These are phyloP conservation scores for Bambusicola thoracicus DNA, from an alignment of 2,113 vertebrate genomes.

Conservation along the genomic window DNA sequence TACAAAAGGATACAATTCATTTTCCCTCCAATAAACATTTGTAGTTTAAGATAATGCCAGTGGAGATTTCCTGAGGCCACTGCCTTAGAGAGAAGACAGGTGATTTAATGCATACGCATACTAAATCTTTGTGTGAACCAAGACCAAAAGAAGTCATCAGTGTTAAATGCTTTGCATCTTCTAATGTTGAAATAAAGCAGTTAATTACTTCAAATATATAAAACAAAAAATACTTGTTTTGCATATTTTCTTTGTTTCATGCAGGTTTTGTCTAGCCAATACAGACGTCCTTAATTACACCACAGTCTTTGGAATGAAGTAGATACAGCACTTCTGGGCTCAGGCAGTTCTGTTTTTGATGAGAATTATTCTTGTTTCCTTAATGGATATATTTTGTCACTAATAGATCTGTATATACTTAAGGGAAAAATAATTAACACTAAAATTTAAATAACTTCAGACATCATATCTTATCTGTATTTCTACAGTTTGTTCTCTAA, in stretches of 20 bases:
- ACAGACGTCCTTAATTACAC: neutral
- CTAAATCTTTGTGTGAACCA: neutral
- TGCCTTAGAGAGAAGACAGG: neutral
- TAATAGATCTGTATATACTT: neutral
- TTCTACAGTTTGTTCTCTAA: neutral
- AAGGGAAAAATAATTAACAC: neutral
- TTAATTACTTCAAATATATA: neutral
- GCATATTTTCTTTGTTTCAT: neutral
- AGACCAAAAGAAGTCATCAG: neutral
- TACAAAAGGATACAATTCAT: neutral
- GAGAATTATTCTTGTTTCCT: neutral
- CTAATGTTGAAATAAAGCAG: neutral
- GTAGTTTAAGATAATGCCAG: neutral
- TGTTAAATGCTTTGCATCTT: neutral
- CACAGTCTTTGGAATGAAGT: neutral
- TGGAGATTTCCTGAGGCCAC: neutral
- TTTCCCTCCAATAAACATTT: constrained; percentile 10
- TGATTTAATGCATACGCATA: neutral
- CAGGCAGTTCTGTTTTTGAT: neutral
- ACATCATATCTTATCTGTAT: neutral
- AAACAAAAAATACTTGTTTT: neutral
- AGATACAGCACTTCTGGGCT: neutral
- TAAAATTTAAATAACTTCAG: neutral
- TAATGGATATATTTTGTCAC: neutral
- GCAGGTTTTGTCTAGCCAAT: neutral